Evolutionary conservation across 1,140 invertebrate genomes (phyloP), one percentile per base, ranked within the genome.

Genomic region (Euura saliciscinereae): DNA sequence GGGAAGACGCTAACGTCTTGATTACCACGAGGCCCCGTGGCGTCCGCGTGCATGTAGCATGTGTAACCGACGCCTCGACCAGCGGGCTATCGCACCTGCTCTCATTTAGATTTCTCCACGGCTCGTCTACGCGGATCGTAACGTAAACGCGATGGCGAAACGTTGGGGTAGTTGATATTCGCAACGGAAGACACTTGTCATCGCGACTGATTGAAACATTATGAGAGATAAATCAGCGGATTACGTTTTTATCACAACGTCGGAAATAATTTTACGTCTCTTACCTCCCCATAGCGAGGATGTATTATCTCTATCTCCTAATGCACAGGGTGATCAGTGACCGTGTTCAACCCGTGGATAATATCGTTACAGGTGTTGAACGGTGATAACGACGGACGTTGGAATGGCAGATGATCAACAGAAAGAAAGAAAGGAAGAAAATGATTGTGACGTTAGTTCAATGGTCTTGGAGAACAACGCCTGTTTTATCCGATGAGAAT

Each of bases 1-100:
- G 51, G 51, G 51, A n/a, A n/a, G 51, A 59, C 51, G 51, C 51
- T 59, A 59, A 59, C 51, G 51, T 59, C 51, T 59, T 59, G 51
- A 59, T 59, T 59, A 59, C 51, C 1, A 28, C 28, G 51, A n/a
- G 6, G 51, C 51, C 51, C 51, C 51, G 51, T 59, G 51, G 51
- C 51, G 51, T 59, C 51, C 51, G 13, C 51, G 5, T 59, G 10
- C 51, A 59, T 59, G 13, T 6, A 5, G 51, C 13, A 59, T 59
- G 11, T 51, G 13, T 59, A 59, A 59, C 51, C 10, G 51, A 59
- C 51, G 51, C 51, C 51, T 59, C 13, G 51, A 59, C 51, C 51
- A 59, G 51, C 51, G 13, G 51, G 51, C 51, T 59, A 59, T 59
- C 10, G 51, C 51, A 59, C 51, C 51, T 59, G 51, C 51, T 59